These are phyloP conservation scores for Cottoperca gobio DNA, from an alignment of 2,797 vertebrate species.

Conservation along the genomic window DNA sequence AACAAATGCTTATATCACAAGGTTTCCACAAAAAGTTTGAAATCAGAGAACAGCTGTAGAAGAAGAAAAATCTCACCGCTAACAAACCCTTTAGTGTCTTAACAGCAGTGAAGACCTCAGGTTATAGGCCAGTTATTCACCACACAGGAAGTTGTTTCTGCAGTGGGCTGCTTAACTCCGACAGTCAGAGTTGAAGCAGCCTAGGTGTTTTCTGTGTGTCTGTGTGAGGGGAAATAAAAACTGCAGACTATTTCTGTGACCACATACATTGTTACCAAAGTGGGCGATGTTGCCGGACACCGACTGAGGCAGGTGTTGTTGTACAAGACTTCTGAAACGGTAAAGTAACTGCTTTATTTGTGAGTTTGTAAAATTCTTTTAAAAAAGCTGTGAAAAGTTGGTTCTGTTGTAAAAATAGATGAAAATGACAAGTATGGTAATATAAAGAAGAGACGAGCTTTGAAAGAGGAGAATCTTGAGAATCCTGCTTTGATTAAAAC, in stretches of 20 bases:
- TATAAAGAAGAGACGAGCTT: not conserved
- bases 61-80: not conserved
- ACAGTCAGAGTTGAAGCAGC: constrained; percentile 15
- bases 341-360: constrained; percentile 45
- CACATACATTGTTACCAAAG: constrained; percentile 5
- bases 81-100: not conserved
- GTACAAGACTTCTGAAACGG: constrained; percentile 50
- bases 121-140: constrained; percentile 57
- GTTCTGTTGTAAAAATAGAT: constrained; percentile 29
- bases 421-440: constrained; percentile 14
- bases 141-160: constrained; percentile 76
- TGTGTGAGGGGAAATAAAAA: constrained; percentile 5
- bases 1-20: not conserved
- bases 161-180: constrained; percentile 48
- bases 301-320: constrained; percentile 10
- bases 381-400: not conserved
- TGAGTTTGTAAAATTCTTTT: not conserved
- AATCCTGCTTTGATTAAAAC: constrained; percentile 4
- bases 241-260: constrained; percentile 1
- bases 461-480: constrained; percentile 22
- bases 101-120: constrained; percentile 16
- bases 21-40: not conserved
- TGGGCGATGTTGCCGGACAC: constrained; percentile 23
- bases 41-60: not conserved
- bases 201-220: constrained; percentile 1